These are phyloP conservation scores for Pseudois nayaur DNA, from an alignment of 2,113 vertebrate species.

Conservation along the genomic window DNA sequence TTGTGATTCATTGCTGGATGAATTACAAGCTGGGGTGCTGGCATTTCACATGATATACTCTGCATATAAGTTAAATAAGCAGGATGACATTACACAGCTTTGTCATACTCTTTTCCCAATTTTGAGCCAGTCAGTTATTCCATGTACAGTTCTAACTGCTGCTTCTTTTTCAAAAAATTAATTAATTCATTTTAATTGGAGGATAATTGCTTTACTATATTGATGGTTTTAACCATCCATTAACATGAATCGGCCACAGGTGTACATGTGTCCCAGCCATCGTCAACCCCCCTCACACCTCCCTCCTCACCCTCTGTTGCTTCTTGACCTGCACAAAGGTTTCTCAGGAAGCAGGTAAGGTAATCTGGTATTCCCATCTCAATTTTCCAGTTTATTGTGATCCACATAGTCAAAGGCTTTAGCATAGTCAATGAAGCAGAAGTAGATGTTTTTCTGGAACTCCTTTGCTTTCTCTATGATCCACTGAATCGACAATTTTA, in stretches of 20 bases:
- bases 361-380: not conserved
- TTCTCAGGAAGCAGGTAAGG: not conserved
- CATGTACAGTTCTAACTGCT: not conserved
- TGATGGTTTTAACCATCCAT: not conserved
- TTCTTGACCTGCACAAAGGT: not conserved
- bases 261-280: not conserved
- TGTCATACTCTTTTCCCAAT: not conserved
- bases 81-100: not conserved
- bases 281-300: rapidly evolving
- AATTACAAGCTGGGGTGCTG: not conserved
- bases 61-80: not conserved
- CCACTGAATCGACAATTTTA: not conserved
- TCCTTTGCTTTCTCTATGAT: not conserved
- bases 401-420: not conserved
- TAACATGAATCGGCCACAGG: not conserved
- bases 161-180: not conserved
- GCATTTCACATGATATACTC: not conserved
- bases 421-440: not conserved
- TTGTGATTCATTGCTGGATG: not conserved
- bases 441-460: not conserved
- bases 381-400: not conserved
- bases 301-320: not conserved
- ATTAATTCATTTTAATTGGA: not conserved
- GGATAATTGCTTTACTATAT: not conserved
- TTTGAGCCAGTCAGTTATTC: not conserved